Percentiles rank a stretch among this genome's conserved stretches.
Conservation (phyloP, 2,113 vertebrate species). For the Pterocles burchelli region DNA sequence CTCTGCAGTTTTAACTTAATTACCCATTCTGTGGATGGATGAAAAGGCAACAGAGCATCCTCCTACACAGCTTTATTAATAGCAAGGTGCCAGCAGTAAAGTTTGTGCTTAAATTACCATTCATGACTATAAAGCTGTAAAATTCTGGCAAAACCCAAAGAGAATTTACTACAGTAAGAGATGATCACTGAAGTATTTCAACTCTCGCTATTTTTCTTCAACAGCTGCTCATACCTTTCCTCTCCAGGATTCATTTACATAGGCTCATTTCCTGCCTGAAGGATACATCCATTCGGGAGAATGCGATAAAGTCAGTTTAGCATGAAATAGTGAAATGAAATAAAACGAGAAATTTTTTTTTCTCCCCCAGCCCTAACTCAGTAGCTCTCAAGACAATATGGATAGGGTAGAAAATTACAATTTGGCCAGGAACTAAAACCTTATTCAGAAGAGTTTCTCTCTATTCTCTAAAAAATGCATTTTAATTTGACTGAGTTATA, state of each 20-base stretch:
- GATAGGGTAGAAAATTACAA: not conserved
- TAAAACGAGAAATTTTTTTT: not conserved
- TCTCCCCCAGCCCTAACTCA: not conserved
- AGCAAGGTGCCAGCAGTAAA: constrained; percentile 19
- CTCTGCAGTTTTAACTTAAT: not conserved
- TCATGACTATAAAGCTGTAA: not conserved
- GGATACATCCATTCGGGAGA: not conserved
- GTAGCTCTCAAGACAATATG: not conserved
- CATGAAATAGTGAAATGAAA: not conserved
- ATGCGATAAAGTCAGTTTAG: not conserved
- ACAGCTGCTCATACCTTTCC: not conserved
- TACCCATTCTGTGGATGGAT: not conserved
- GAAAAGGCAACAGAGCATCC: not conserved
- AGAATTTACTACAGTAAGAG: constrained; percentile 11
- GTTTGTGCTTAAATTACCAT: constrained; percentile 1
- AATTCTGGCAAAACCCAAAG: not conserved
- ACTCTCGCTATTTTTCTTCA: not conserved
- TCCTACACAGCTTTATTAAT: constrained; percentile 23
- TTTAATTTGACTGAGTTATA: not conserved
- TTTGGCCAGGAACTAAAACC: not conserved
- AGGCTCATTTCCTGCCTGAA: constrained; percentile 12
- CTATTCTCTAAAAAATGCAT: not conserved
- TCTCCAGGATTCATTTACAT: not conserved
- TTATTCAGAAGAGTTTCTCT: not conserved
- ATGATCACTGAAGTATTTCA: not conserved